Evolutionary conservation across 2,797 vertebrate species (phyloP).

Genomic region (Ctenochaetus hawaiiensis): DNA sequence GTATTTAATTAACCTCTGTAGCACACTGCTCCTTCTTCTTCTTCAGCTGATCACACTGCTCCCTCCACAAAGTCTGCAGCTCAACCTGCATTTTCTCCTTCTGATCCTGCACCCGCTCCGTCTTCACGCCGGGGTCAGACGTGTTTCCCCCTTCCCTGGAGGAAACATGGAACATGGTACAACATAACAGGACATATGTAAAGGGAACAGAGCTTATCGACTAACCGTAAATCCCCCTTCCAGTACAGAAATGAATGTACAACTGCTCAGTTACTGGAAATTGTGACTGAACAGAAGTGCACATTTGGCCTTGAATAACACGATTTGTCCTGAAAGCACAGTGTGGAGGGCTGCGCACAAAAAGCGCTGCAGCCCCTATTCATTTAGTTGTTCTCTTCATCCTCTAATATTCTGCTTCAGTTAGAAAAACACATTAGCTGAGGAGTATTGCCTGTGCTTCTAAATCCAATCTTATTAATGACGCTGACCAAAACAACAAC

Average conservation of each 20-base stretch:
- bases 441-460: conserved; percentile 43
- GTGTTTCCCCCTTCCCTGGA: conserved; percentile 69
- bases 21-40: conserved; percentile 92
- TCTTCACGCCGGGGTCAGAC: conserved; percentile 37
- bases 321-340: conserved; percentile 22
- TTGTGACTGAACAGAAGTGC: not conserved
- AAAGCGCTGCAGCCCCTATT: conserved; percentile 30
- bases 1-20: conserved; percentile 84
- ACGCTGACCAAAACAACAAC: conserved; percentile 59
- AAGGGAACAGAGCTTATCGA: conserved; percentile 1
- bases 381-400: conserved; percentile 43
- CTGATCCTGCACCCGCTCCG: conserved; percentile 84
- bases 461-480: conserved; percentile 51
- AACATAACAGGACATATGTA: not conserved
- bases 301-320: conserved; percentile 26
- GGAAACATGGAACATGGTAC: conserved; percentile 17
- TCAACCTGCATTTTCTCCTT: conserved; percentile 89
- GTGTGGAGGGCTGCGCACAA: not conserved
- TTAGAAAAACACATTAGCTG: conserved; percentile 53
- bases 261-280: conserved; percentile 11
- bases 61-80: conserved; percentile 85
- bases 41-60: conserved; percentile 85
- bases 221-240: not conserved
- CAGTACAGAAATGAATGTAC: not conserved
- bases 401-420: conserved; percentile 36